A percentile compares a stretch with the other conserved stretches of the same genome.
phyloP scores from a whole-genome alignment of 2,797 vertebrate species.

The Fundulus diaphanus region DNA sequence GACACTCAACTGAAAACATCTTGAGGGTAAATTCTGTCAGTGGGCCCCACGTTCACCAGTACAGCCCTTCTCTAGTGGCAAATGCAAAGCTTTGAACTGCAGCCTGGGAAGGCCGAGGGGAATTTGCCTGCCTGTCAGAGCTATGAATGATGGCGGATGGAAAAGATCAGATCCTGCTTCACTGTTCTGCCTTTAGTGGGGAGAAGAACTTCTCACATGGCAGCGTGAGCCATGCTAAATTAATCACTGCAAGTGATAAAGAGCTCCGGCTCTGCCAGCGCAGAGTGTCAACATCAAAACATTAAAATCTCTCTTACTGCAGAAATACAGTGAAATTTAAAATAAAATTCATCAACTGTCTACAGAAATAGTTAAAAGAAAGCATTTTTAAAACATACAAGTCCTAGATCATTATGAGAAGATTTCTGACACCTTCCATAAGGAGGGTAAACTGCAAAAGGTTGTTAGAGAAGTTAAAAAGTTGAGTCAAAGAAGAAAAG shows the following conservation, averaged over 20 bases:
- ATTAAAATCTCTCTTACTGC: constrained; percentile 9
- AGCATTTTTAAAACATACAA: background rate
- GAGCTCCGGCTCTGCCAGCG: constrained; percentile 11
- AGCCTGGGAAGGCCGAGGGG: constrained; percentile 46
- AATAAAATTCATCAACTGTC: background rate
- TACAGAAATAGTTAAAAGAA: constrained; percentile 12
- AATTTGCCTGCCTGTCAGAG: constrained; percentile 63
- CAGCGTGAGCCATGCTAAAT: constrained; percentile 17
- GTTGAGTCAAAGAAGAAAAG: background rate
- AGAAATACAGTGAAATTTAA: background rate
- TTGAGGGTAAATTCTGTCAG: constrained; percentile 62
- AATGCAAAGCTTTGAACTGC: constrained; percentile 67
- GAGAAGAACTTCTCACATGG: constrained; percentile 37
- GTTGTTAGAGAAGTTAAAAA: background rate
- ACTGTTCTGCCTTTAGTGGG: constrained; percentile 47
- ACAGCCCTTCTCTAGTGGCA: constrained; percentile 51
- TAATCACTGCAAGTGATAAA: constrained; percentile 37
- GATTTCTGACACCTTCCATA: background rate
- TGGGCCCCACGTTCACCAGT: constrained; percentile 58
- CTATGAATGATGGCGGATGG: constrained; percentile 70
- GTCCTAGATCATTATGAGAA: background rate
- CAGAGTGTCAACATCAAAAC: constrained; percentile 18
- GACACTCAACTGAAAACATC: constrained; percentile 64
- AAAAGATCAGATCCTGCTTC: constrained; percentile 58
- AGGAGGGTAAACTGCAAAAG: background rate